Evolutionary conservation across 2,888 invertebrate species (phyloP), one percentile per base, ranked within the genome.

Genomic region (Drosophila fungiperda): DNA sequence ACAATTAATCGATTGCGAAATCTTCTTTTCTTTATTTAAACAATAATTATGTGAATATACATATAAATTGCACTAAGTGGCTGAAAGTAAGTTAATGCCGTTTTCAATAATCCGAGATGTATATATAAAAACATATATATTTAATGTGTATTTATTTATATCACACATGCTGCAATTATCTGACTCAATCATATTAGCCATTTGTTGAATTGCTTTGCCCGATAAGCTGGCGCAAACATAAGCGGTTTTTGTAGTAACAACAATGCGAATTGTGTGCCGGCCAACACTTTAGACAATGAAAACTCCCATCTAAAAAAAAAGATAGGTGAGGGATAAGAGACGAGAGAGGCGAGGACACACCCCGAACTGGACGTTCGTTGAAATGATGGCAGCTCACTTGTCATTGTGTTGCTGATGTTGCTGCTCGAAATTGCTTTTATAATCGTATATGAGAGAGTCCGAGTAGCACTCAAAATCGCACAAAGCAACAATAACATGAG

Each of bases 251-350:
- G 78, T 71, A 63, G 68, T 67, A 67, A 72, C 72, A 76, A 74
- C 76, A 82, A 82, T 80, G 59, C 36, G 82, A 84, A 84, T 88
- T 86, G 89, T 83, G 83, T 74, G 86, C 73, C 65, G 69, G 74
- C 57, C 77, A 83, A 89, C 88, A 89, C 86, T 85, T 87, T 82
- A 80, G 82, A 85, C 89, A 86, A 89, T 73, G 80, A 71, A 73
- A 82, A 82, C 23, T 69, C 72, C 15, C 81, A 78, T 54, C 74
- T 67, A 59, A 53, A 68, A 50, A 38, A 33, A 33, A 32, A 49
- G 67, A 59, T 52, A 12, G 57, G 12, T 49, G 42, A 48, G 48
- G 17, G 29, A 5, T 35, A 33, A 33, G 32, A 7, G n/a, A 20
- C 12, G 33, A 20, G 7, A 20, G 42, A 20, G 42, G 20, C 15